Conservation (phyloP, 2,888 invertebrate species). For the Cistogaster globosa region DNA sequence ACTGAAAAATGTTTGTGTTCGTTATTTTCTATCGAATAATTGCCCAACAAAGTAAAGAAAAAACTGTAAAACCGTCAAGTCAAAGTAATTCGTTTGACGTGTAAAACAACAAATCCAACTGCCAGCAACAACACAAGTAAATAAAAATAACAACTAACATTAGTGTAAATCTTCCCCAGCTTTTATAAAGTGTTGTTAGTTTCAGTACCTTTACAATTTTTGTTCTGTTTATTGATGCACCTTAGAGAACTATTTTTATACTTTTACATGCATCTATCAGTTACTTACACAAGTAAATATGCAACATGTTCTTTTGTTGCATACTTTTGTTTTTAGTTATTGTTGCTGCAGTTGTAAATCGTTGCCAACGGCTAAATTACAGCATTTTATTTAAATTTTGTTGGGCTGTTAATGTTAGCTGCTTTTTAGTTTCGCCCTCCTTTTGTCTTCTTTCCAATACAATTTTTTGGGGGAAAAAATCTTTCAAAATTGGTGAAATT, state of each 20-base stretch:
- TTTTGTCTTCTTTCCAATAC: conserved; percentile 17
- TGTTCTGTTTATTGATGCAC: conserved; percentile 49
- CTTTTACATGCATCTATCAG: background rate
- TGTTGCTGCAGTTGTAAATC: conserved; percentile 69
- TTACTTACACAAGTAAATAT: conserved; percentile 22
- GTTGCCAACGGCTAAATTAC: conserved; percentile 73
- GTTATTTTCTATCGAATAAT: conserved; percentile 82
- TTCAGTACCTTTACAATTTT: conserved; percentile 37
- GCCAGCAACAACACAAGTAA: conserved; percentile 39
- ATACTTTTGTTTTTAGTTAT: conserved; percentile 49
- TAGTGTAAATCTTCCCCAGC: conserved; percentile 19
- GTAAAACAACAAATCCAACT: conserved; percentile 59
- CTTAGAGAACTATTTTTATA: conserved; percentile 6
- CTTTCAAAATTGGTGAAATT: conserved; percentile 61
- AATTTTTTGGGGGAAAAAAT: conserved; percentile 21
- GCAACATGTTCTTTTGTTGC: conserved; percentile 64
- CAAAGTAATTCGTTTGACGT: conserved; percentile 71
- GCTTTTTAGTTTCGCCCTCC: conserved; percentile 8
- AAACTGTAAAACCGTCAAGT: conserved; percentile 60
- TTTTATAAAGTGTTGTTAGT: conserved; percentile 39
- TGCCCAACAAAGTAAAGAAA: conserved; percentile 73
- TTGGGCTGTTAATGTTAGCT: conserved; percentile 55
- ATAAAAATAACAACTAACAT: conserved; percentile 22
- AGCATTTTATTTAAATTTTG: conserved; percentile 72
- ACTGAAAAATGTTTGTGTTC: conserved; percentile 67